A percentile compares a stretch with the other conserved stretches of the same genome.
phyloP scores from a whole-genome alignment of 1,140 invertebrate genomes.

The Zaprionus ornatus region DNA sequence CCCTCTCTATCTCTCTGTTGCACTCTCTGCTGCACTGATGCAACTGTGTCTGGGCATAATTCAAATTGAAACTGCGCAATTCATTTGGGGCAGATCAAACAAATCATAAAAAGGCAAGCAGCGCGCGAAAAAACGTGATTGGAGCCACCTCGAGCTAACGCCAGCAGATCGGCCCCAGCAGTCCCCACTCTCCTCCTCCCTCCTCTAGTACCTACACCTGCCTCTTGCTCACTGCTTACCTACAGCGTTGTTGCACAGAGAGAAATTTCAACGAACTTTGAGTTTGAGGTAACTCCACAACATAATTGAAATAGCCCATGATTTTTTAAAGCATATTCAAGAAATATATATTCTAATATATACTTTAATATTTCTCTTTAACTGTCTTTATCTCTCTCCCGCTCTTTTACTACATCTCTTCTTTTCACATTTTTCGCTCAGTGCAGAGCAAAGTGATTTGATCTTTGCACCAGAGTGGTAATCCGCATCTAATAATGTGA shows the following conservation, averaged over 20 bases:
- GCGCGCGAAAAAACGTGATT: slow-evolving; percentile 75
- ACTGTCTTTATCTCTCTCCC: not conserved
- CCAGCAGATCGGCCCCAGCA: slow-evolving; percentile 25
- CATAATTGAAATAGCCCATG: too few species aligned
- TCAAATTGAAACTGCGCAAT: slow-evolving; percentile 78
- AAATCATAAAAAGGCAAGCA: slow-evolving; percentile 77
- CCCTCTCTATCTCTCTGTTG: not conserved
- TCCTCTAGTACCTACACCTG: not conserved
- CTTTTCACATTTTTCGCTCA: not conserved
- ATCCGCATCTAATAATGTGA: slow-evolving; percentile 83
- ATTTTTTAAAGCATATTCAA: too few species aligned
- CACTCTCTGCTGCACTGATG: slow-evolving; percentile 4
- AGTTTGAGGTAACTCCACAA: too few species aligned
- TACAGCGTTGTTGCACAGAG: slow-evolving; percentile 17
- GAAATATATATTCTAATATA: too few species aligned
- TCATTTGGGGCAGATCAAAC: slow-evolving; percentile 80
- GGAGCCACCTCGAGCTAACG: slow-evolving; percentile 75
- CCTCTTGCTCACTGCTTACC: slow-evolving; percentile 6
- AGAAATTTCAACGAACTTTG: not conserved
- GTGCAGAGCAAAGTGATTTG: slow-evolving; percentile 75
- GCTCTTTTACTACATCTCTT: not conserved
- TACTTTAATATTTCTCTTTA: not conserved
- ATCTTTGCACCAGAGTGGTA: slow-evolving; percentile 82
- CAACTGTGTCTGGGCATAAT: slow-evolving; percentile 55
- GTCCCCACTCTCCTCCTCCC: not conserved